Conservation (phyloP, 2,888 invertebrate genomes). For the Phrixothrix hirtus region DNA sequence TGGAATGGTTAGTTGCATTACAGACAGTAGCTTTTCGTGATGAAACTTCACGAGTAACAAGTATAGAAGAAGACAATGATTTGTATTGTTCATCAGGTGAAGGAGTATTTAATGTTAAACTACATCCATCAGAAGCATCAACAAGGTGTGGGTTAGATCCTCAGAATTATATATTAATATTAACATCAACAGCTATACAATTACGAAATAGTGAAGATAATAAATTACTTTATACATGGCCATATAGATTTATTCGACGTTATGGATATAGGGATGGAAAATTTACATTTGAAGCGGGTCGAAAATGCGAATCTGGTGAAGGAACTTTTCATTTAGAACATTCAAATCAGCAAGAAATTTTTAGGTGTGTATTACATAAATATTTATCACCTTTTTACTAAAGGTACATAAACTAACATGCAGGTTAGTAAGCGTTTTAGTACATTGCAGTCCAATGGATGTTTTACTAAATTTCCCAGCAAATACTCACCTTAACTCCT, state of each 20-base stretch:
- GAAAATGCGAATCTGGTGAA: slow-evolving; percentile 85
- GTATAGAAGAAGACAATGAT: slow-evolving; percentile 84
- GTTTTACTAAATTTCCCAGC: too few relatives aligned
- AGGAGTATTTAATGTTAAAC: slow-evolving; percentile 74
- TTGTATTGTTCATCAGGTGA: slow-evolving; percentile 85
- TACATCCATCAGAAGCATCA: slow-evolving; percentile 79
- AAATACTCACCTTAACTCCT: too few relatives aligned
- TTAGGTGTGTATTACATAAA: slow-evolving; percentile 43
- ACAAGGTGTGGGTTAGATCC: slow-evolving; percentile 74
- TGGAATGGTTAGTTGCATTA: slow-evolving; percentile 77
- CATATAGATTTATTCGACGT: slow-evolving; percentile 79
- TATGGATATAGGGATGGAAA: slow-evolving; percentile 86
- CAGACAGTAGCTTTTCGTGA: slow-evolving; percentile 83
- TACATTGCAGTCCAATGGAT: too few relatives aligned
- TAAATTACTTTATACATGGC: slow-evolving; percentile 76
- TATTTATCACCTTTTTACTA: too few relatives aligned
- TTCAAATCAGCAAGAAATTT: slow-evolving; percentile 81
- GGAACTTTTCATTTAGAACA: slow-evolving; percentile 81
- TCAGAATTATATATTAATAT: slow-evolving; percentile 69
- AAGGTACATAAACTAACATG: too few relatives aligned
- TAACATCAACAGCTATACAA: slow-evolving; percentile 77
- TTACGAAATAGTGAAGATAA: slow-evolving; percentile 68
- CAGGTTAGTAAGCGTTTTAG: too few relatives aligned
- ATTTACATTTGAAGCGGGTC: slow-evolving; percentile 86
- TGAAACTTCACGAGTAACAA: slow-evolving; percentile 58